A percentile compares a stretch with the other conserved stretches of the same genome.
phyloP scores from a whole-genome alignment of 2,888 invertebrate species.

The Trissolcus japonicus region DNA sequence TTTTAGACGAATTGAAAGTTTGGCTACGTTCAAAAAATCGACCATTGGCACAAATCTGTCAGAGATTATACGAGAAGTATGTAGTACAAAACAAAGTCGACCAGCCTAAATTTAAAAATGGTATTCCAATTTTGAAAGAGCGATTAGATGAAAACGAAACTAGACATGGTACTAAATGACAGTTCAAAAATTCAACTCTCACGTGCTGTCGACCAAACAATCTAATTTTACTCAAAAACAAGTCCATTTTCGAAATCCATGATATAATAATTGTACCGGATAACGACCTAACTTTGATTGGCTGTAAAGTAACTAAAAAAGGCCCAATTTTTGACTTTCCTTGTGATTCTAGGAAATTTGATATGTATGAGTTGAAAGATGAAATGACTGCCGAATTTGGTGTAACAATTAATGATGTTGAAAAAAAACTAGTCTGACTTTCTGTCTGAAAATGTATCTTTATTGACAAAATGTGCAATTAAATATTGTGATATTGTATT shows the following conservation, averaged over 20 bases:
- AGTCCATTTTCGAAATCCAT: neutral
- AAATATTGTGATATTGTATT: neutral
- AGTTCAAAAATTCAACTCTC: neutral
- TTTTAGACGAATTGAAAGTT: neutral
- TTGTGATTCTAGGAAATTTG: neutral
- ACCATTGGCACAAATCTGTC: neutral
- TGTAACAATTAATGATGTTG: neutral
- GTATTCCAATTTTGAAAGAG: neutral
- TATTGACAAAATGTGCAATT: neutral
- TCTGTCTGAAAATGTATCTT: neutral
- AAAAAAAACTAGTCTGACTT: neutral
- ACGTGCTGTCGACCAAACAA: neutral
- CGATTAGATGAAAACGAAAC: neutral
- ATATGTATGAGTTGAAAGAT: neutral
- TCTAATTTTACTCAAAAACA: neutral
- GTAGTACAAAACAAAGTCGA: neutral
- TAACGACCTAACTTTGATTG: neutral
- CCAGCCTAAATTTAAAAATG: neutral
- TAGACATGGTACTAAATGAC: neutral
- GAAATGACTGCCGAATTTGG: neutral
- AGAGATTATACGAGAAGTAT: neutral
- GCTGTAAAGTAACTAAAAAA: neutral
- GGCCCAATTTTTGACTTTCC: neutral
- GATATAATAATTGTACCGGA: neutral
- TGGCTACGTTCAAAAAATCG: neutral